phyloP scores from a whole-genome alignment of 2,113 vertebrate species.

The Myotis brandtii region DNA sequence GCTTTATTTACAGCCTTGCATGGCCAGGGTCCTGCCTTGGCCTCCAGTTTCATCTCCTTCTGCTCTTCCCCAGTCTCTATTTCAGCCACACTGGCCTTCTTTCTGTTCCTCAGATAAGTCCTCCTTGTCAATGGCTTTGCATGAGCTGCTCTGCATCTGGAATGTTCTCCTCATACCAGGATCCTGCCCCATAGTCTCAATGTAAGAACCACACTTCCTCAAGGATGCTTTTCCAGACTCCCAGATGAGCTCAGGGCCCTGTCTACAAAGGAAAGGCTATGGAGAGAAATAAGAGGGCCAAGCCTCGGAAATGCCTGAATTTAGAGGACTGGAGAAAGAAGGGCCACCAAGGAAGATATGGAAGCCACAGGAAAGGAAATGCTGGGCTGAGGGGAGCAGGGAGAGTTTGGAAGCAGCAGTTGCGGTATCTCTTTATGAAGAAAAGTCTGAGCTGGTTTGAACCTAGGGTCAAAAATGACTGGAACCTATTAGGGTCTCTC shows the following conservation, averaged over 20 bases:
- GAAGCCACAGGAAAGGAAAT: not conserved
- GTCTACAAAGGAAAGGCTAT: not conserved
- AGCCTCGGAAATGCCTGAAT: not conserved
- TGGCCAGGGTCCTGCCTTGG: not conserved
- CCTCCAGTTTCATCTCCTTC: not conserved
- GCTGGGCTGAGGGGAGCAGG: not conserved
- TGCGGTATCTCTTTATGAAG: not conserved
- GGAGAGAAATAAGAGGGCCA: not conserved
- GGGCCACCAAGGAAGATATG: not conserved
- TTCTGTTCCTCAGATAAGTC: not conserved
- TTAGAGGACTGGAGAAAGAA: not conserved
- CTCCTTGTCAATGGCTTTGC: not conserved
- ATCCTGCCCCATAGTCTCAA: not conserved
- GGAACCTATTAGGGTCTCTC: not conserved
- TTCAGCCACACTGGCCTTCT: not conserved
- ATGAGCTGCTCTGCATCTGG: not conserved
- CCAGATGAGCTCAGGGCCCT: not conserved
- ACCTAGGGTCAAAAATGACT: conserved; percentile 14
- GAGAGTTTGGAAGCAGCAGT: not conserved
- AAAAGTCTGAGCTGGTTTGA: not conserved
- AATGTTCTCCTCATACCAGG: not conserved
- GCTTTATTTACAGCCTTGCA: not conserved
- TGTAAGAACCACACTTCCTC: not conserved
- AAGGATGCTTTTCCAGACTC: not conserved
- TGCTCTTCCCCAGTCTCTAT: not conserved